These are phyloP conservation scores for Spea multiplicata DNA, from an alignment of 2,113 vertebrate species.

Conservation along the genomic window DNA sequence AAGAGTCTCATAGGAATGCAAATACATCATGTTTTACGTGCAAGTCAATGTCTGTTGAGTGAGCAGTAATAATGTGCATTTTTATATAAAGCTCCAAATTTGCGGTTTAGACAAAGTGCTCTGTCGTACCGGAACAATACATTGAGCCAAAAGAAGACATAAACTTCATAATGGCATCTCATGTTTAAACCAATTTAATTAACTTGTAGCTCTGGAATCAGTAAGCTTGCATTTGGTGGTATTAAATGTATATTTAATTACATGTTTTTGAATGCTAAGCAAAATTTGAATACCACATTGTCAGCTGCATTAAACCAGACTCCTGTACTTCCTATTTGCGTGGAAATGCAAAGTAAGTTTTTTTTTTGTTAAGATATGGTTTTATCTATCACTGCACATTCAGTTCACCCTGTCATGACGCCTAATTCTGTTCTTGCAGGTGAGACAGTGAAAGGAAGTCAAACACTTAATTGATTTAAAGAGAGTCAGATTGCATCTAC, in stretches of 20 bases:
- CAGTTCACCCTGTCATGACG: not conserved
- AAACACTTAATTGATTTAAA: constrained; percentile 42
- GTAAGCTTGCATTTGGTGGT: constrained; percentile 29
- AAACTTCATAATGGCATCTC: constrained; percentile 17
- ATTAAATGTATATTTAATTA: constrained; percentile 46
- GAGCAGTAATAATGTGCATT: not conserved
- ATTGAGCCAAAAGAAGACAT: constrained; percentile 12
- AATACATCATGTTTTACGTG: not conserved
- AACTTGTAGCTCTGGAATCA: constrained; percentile 13
- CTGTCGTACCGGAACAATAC: not conserved
- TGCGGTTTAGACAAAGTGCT: not conserved
- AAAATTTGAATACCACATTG: constrained; percentile 33
- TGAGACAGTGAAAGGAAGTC: constrained; percentile 18
- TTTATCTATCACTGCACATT: constrained; percentile 20
- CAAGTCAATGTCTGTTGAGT: not conserved
- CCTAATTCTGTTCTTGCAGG: constrained; percentile 13
- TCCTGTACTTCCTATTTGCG: not conserved
- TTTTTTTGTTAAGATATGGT: not conserved
- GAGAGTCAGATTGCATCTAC: constrained; percentile 38
- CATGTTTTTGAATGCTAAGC: constrained; percentile 39
- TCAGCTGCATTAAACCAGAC: constrained; percentile 30
- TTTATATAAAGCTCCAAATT: not conserved
- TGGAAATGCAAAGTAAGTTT: constrained; percentile 13
- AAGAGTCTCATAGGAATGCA: not conserved
- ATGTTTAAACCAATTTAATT: constrained; percentile 36